These are phyloP conservation scores for Pelagia noctiluca DNA, from an alignment of 30 jellyfish, hydroid and myxozoan species.

Conservation along the genomic window DNA sequence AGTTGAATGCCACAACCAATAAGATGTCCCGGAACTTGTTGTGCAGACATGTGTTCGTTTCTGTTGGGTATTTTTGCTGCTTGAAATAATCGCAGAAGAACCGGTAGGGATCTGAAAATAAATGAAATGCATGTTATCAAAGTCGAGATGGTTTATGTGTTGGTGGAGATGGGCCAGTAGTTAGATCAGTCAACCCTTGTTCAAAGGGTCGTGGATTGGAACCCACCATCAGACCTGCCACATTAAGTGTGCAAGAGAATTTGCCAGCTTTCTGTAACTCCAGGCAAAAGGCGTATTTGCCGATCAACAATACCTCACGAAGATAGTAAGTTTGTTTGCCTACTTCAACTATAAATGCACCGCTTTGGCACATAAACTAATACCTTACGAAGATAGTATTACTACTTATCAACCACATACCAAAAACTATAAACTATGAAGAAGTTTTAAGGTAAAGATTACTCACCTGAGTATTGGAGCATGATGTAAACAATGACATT, in stretches of 20 bases:
- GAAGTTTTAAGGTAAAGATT: not conserved
- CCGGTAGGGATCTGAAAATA: constrained; percentile 34
- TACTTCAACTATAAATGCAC: not conserved
- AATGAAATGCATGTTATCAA: not conserved
- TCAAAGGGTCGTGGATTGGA: too few relatives aligned
- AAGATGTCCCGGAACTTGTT: constrained; percentile 63
- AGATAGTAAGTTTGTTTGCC: not conserved
- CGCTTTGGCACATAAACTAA: not conserved
- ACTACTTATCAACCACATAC: not conserved
- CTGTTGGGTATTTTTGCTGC: not conserved
- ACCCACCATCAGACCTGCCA: not conserved
- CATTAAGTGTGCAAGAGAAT: not conserved
- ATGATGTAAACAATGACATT: constrained; percentile 30
- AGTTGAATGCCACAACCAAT: constrained; percentile 76
- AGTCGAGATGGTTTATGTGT: too few relatives aligned
- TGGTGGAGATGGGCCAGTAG: too few relatives aligned
- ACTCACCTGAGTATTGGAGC: constrained; percentile 53
- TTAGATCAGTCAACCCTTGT: too few relatives aligned
- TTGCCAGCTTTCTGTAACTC: too few relatives aligned
- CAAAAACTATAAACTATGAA: not conserved
- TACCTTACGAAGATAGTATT: not conserved
- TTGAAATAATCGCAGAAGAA: constrained; percentile 28
- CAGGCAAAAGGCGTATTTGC: not conserved
- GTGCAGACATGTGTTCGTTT: constrained; percentile 50
- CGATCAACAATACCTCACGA: not conserved